These are phyloP conservation scores for Hucho hucho DNA, from an alignment of 2,113 vertebrate species.

Conservation along the genomic window DNA sequence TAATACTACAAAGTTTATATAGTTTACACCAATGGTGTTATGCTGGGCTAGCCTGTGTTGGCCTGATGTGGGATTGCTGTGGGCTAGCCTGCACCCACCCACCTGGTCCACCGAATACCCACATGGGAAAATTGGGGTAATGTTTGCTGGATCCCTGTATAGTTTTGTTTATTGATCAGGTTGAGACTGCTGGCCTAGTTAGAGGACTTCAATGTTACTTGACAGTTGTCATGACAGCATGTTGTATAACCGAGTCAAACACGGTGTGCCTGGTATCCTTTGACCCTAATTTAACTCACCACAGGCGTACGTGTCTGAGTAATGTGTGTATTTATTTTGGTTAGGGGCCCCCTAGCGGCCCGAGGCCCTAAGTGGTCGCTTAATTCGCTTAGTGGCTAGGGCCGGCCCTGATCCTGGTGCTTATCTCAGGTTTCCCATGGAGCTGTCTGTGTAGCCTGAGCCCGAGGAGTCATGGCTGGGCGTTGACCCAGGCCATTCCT, in stretches of 20 bases:
- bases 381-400: too few species aligned
- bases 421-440: not conserved
- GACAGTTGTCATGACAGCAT: not conserved
- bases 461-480: not conserved
- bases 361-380: too few species aligned
- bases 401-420: not conserved
- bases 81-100: too few species aligned
- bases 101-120: too few species aligned
- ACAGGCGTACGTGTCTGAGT: not conserved
- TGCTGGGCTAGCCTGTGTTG: too few species aligned
- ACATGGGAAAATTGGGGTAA: too few species aligned
- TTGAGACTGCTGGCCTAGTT: not conserved
- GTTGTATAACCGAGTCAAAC: not conserved
- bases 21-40: too few species aligned
- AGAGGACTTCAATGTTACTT: not conserved
- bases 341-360: too few species aligned
- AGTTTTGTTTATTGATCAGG: too few species aligned
- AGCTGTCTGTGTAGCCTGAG: not conserved
- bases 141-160: too few species aligned
- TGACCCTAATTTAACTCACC: not conserved
- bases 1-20: too few species aligned
- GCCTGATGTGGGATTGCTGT: too few species aligned
- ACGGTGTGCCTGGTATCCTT: not conserved
- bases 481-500: not conserved
- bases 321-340: not conserved